Percentiles rank a stretch among this genome's conserved stretches.
These are phyloP conservation scores for Bembecia ichneumoniformis DNA, from an alignment of 2,888 invertebrate species.

Conservation along the genomic window DNA sequence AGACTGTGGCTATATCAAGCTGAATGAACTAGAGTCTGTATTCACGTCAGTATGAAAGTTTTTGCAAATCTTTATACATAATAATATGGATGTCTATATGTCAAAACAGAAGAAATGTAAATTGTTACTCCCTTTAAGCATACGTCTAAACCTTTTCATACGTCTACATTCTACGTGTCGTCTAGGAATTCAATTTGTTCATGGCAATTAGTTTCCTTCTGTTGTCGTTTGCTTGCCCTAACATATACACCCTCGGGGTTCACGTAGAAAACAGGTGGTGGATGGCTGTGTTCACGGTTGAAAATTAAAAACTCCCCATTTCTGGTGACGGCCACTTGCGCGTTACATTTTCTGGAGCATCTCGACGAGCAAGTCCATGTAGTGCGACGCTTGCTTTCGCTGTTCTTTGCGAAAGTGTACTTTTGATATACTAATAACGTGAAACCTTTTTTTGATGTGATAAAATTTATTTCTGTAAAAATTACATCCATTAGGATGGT, in stretches of 20 bases:
- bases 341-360: constrained; percentile 45
- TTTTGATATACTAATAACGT: constrained; percentile 43
- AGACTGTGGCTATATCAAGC: no score
- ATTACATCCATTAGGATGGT: constrained; percentile 1
- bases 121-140: no score
- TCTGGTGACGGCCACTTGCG: constrained; percentile 35
- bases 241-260: constrained; percentile 40
- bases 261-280: constrained; percentile 45
- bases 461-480: constrained; percentile 53
- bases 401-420: constrained; percentile 45
- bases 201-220: neutral
- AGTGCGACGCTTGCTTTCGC: constrained; percentile 29
- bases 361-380: constrained; percentile 54
- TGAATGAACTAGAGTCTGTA: no score
- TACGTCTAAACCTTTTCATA: no score
- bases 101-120: no score
- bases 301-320: constrained; percentile 31
- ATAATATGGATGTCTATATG: no score
- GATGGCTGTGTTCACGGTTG: constrained; percentile 36
- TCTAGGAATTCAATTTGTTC: no score
- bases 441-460: constrained; percentile 46
- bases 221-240: constrained; percentile 11
- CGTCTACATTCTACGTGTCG: no score
- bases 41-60: no score
- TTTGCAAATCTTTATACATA: no score